Percentiles rank a stretch among this genome's conserved stretches.
These are phyloP conservation scores for Aethes cnicana DNA, from an alignment of 2,888 invertebrate genomes.

Conservation along the genomic window DNA sequence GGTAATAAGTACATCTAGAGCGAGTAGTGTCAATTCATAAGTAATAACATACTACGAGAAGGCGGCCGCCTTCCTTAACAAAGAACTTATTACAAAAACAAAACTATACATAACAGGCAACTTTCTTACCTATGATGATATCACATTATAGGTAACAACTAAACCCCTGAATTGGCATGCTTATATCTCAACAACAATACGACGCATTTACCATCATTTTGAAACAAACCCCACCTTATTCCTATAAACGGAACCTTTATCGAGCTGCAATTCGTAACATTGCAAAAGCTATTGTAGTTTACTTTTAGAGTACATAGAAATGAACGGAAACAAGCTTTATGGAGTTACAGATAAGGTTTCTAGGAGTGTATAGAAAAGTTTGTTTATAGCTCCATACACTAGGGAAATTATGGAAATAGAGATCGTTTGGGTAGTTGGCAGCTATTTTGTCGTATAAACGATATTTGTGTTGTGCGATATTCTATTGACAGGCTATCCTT, in stretches of 20 bases:
- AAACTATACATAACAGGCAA: conserved; percentile 13
- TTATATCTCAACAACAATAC: conserved; percentile 27
- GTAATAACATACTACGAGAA: no score
- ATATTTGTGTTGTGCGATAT: conserved; percentile 24
- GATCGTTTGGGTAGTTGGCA: conserved; percentile 29
- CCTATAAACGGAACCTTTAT: background rate
- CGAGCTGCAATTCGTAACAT: conserved; percentile 2
- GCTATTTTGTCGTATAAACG: conserved; percentile 31
- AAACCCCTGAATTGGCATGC: conserved; percentile 26
- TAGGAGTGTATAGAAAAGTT: background rate
- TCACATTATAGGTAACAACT: conserved; percentile 28
- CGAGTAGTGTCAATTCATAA: no score
- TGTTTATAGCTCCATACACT: conserved; percentile 18
- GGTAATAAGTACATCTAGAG: no score
- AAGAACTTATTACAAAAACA: conserved; percentile 7
- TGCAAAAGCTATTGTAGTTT: background rate
- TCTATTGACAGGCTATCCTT: conserved; percentile 21
- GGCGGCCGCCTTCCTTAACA: no score
- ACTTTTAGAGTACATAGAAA: background rate
- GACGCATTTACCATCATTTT: background rate
- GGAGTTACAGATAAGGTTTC: accelerated
- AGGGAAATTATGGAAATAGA: conserved; percentile 31
- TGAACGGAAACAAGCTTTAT: background rate
- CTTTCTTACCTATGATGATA: conserved; percentile 25
- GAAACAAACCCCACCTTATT: conserved; percentile 3